Conservation (phyloP, 2,113 vertebrate species). For the Python bivittatus region DNA sequence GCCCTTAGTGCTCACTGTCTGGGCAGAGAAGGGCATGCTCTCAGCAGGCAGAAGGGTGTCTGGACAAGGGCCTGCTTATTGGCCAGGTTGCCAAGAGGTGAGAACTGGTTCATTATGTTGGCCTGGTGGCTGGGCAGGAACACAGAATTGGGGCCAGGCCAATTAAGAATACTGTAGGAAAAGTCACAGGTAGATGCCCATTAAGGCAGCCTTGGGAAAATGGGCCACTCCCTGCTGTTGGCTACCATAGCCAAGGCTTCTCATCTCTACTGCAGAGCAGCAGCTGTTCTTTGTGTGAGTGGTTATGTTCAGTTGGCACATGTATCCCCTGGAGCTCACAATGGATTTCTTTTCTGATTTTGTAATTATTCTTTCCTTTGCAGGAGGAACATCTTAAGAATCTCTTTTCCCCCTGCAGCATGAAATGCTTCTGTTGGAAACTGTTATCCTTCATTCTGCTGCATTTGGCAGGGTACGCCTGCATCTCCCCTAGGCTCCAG, state of each 20-base stretch:
- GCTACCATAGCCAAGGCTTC: not conserved
- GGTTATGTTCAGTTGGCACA: not conserved
- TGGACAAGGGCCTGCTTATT: not conserved
- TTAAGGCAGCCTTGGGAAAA: not conserved
- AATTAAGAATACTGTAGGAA: not conserved
- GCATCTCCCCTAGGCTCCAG: not conserved
- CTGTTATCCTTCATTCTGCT: not conserved
- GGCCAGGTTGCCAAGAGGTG: not conserved
- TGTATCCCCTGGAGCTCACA: not conserved
- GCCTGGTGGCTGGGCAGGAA: not conserved
- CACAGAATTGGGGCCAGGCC: not conserved
- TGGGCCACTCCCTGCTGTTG: not conserved
- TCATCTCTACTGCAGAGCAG: not conserved
- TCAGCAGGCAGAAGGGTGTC: not conserved
- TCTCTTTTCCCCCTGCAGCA: not conserved
- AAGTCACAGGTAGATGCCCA: not conserved
- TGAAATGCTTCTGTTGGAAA: not conserved
- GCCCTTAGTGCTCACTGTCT: not conserved
- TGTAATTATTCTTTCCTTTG: not conserved
- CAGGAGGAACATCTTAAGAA: not conserved
- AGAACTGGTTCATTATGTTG: not conserved
- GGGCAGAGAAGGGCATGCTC: not conserved
- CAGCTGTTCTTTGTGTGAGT: not conserved
- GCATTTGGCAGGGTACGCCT: not conserved
- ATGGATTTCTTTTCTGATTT: not conserved